These are phyloP conservation scores for Peromyscus melanophrys DNA, from an alignment of 2,797 vertebrate genomes.

Conservation along the genomic window DNA sequence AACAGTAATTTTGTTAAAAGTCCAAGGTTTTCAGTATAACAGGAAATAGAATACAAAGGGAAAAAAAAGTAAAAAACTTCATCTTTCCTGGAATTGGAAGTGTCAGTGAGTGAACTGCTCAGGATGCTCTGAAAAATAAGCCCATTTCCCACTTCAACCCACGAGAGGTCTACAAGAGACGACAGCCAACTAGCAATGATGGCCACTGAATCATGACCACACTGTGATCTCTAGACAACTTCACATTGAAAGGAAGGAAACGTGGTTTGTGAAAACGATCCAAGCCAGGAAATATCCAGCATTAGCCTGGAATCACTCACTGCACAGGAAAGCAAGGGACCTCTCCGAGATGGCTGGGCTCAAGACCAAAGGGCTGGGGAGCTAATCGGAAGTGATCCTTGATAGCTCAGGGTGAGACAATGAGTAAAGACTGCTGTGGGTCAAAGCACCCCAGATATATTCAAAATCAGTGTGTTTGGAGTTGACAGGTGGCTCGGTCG, in stretches of 20 bases:
- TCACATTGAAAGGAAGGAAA: background rate
- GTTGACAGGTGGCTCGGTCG: background rate
- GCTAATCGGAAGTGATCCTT: background rate
- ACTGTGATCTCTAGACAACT: background rate
- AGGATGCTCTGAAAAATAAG: conserved; percentile 40
- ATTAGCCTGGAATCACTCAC: background rate
- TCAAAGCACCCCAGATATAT: background rate
- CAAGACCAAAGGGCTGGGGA: background rate
- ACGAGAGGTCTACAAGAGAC: background rate
- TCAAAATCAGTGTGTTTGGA: background rate
- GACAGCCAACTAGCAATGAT: background rate
- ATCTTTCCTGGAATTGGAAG: conserved; percentile 24
- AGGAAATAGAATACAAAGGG: background rate
- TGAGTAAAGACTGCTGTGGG: background rate
- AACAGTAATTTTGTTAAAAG: conserved; percentile 19
- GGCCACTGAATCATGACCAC: background rate
- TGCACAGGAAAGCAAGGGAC: background rate
- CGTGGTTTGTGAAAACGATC: background rate
- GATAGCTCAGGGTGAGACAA: background rate
- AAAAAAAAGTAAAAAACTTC: conserved; percentile 11
- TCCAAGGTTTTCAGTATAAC: background rate
- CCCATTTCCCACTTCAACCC: background rate
- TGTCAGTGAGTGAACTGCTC: background rate
- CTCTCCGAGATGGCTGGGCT: background rate
- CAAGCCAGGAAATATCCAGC: background rate